Evolutionary conservation across 2,888 invertebrate genomes (phyloP), one percentile per base, ranked within the genome.

Genomic region (Brachypterus glaber): DNA sequence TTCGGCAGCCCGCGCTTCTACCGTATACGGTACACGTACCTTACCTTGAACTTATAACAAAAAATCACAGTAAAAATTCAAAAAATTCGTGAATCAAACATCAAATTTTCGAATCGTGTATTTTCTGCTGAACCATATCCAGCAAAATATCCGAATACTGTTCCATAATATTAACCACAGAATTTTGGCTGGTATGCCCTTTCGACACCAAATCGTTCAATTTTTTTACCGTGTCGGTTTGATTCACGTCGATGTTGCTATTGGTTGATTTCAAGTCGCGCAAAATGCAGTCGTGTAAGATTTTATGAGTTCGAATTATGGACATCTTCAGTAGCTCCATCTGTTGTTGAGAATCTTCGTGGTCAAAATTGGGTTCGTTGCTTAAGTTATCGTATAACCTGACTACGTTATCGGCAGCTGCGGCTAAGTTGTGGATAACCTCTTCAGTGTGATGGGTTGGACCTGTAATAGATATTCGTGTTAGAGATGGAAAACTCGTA

Each of bases 381-480:
- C 4, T 11, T 13, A 83, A 62, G 37, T 77, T 73, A 41, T 78
- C 72, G 62, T 82, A 82, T 33, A 84, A 67, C 58, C 79, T 77
- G 2, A 79, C 78, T 27, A 83, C 79, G 53, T 79, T 79, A 48
- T 77, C 73, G 2, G 82, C 79, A 0, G 82, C 77, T 47, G 71
- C 69, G 5, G 77, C 79, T 43, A 82, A 62, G 58, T 72, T 68
- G 45, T 73, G 71, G 34, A 76, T 75, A 5, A 56, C 49, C n/a
- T n/a, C n/a, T n/a, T n/a, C n/a, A n/a, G n/a, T n/a, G n/a, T n/a
- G n/a, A n/a, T n/a, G n/a, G n/a, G n/a, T n/a, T n/a, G n/a, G n/a
- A n/a, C n/a, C n/a, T n/a, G n/a, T n/a, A n/a, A n/a, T n/a, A n/a
- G n/a, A n/a, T n/a, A n/a, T n/a, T n/a, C n/a, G n/a, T n/a, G n/a